Conservation (phyloP, 2,113 vertebrate genomes). For the Tenebrosternarchus preto region DNA sequence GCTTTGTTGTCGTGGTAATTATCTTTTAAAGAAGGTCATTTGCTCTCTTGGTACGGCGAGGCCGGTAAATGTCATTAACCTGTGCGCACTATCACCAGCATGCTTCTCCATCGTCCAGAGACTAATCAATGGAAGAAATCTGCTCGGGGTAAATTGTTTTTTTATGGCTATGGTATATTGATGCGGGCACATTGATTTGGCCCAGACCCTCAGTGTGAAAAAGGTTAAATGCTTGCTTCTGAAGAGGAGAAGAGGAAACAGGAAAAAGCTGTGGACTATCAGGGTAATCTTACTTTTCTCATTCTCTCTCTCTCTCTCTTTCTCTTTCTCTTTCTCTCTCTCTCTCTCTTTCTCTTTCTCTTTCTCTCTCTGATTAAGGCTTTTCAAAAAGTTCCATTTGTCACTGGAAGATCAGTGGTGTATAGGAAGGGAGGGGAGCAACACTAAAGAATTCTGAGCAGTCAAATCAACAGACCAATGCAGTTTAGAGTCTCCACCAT, state of each 20-base stretch:
- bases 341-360: too few species aligned
- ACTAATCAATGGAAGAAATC: conserved; percentile 51
- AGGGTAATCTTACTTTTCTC: conserved; percentile 33
- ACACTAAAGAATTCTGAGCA: not conserved
- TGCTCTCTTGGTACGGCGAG: conserved; percentile 3
- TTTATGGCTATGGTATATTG: conserved; percentile 55
- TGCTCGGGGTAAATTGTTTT: conserved; percentile 53
- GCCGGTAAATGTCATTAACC: conserved; percentile 54
- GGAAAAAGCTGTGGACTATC: conserved; percentile 27
- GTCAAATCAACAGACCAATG: not conserved
- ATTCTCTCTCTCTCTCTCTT: conserved; percentile 7
- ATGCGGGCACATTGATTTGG: conserved; percentile 50
- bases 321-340: not conserved
- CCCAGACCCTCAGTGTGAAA: conserved; percentile 37
- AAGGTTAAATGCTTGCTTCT: conserved; percentile 43
- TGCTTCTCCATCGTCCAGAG: conserved; percentile 25
- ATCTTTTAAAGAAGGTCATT: conserved; percentile 43
- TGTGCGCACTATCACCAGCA: conserved; percentile 16
- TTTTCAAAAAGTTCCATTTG: conserved; percentile 36
- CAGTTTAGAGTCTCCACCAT: not conserved
- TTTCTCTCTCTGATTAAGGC: conserved; percentile 19
- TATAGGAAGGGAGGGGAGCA: not conserved
- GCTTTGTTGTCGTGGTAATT: conserved; percentile 34
- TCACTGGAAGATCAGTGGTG: not conserved
- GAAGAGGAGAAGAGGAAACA: conserved; percentile 19